Conservation (phyloP, 2,113 vertebrate genomes). For the Saiga tatarica region DNA sequence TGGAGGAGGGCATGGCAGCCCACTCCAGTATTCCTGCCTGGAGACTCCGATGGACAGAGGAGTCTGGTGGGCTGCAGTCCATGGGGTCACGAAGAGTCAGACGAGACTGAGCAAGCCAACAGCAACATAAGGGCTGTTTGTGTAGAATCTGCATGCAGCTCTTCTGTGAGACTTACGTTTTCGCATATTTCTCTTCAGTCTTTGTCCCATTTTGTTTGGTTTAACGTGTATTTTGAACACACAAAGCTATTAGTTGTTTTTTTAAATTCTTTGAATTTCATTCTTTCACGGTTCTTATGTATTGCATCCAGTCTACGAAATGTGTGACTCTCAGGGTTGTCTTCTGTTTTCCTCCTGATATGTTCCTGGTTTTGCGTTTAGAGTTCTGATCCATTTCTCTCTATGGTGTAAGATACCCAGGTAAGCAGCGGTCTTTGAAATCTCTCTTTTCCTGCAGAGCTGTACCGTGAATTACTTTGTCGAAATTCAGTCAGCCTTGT, state of each 20-base stretch:
- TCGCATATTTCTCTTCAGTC: not conserved
- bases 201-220: not conserved
- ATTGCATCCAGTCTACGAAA: not conserved
- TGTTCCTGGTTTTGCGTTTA: not conserved
- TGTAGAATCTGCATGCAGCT: rapidly evolving
- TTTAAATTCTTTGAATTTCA: not conserved
- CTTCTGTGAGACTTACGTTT: rapidly evolving
- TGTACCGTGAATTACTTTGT: not conserved
- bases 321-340: not conserved
- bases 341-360: not conserved
- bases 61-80: rapidly evolving
- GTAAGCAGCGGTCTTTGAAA: not conserved
- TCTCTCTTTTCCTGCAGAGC: not conserved
- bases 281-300: not conserved
- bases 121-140: not conserved
- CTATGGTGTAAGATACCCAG: not conserved
- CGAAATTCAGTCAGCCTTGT: not conserved
- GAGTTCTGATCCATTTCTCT: not conserved
- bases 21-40: not conserved
- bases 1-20: not conserved
- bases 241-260: not conserved
- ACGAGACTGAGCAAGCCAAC: rapidly evolving
- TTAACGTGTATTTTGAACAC: not conserved
- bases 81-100: not conserved
- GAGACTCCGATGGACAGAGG: not conserved